Conservation (phyloP, 2,888 invertebrate species). For the Acanthacorydalis orientalis region DNA sequence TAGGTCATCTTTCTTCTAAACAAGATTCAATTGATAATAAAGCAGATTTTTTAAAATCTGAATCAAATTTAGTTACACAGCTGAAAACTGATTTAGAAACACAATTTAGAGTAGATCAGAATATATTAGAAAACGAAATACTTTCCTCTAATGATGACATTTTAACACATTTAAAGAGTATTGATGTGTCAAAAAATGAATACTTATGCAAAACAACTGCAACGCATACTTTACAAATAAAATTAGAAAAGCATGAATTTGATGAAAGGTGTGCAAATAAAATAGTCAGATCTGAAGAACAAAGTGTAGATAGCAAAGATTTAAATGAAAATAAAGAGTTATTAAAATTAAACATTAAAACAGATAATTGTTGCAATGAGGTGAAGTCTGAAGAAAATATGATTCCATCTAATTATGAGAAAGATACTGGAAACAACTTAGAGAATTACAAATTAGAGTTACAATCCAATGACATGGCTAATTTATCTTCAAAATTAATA, state of each 20-base stretch:
- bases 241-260: neutral
- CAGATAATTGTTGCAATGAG: conserved; percentile 21
- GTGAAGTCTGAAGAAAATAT: conserved; percentile 4
- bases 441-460: too few species aligned
- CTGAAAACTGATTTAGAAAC: conserved; percentile 8
- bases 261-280: neutral
- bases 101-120: neutral
- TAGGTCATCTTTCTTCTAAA: neutral
- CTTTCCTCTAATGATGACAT: conserved; percentile 2
- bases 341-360: conserved; percentile 11
- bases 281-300: neutral
- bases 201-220: neutral
- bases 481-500: too few species aligned
- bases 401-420: too few species aligned
- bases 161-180: conserved; percentile 7
- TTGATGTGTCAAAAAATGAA: conserved; percentile 7
- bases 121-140: neutral
- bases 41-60: conserved; percentile 2
- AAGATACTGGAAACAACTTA: too few species aligned
- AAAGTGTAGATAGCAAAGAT: conserved; percentile 12
- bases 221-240: neutral
- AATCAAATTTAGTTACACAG: conserved; percentile 8
- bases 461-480: too few species aligned
- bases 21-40: neutral
- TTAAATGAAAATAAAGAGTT: conserved; percentile 20